Base-by-base conservation (phyloP, 2,797 vertebrate species). In the Australoheros facetus region DNA sequence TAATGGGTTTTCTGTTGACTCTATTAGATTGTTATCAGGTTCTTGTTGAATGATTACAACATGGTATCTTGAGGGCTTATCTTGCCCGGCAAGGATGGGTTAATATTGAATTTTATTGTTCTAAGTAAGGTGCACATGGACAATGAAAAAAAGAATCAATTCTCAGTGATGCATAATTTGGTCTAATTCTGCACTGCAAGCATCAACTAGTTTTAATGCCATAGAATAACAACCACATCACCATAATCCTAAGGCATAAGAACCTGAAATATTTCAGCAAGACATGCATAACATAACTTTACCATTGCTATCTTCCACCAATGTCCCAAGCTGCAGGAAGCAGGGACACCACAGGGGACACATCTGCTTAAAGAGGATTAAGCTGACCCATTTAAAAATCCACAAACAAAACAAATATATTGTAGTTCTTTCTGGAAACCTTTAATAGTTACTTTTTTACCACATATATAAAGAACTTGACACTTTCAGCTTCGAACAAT, bases 1-100 rank as follows among this genome's bases (percentile, higher is more conserved):
- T 92, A 93, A 94, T 93, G 81, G 85, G 56, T 64, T 92, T 93
- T 91, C 85, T 92, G 84, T 91, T 91, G 87, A 91, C 89, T 91
- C 86, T 84, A 85, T 75, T 78, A 81, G 89, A 91, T 85, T 90
- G 74, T 81, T 88, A 84, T 91, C 89, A 84, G 2, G 37, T 71
- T 79, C 73, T 73, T 60, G 82, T 76, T 75, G 86, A 92, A 85
- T 73, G 85, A 81, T 85, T 85, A 89, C 90, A 90, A 82, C 79
- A 81, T 72, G 79, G 77, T 80, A 87, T 87, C 87, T 83, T 21
- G 12, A 84, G 74, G 77, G 69, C 66, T 77, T 69, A 85, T 37
- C 9, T 88, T 19, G 71, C 87, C 79, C 71, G 51, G 66, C 75
- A 9, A 53, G 56, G 71, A 83, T 51, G 57, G 57, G 79, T 82